A percentile compares a stretch with the other conserved stretches of the same genome.
Evolutionary conservation across 2,888 invertebrate genomes (phyloP).

Genomic region (Cantharis rufa): DNA sequence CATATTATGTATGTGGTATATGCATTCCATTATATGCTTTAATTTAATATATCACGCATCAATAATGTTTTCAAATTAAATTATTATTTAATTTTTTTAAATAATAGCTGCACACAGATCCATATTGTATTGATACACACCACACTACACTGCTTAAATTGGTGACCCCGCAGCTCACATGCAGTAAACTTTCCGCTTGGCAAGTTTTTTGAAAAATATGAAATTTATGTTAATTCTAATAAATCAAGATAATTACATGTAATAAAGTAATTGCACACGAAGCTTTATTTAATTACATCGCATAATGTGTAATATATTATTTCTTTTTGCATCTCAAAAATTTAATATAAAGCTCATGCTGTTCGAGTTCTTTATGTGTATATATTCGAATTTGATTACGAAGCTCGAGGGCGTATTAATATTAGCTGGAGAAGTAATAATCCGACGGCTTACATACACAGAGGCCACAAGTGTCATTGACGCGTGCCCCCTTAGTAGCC

Average conservation of each 20-base stretch:
- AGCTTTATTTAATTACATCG: background rate
- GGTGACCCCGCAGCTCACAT: background rate
- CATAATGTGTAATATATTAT: background rate
- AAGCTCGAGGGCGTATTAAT: constrained; percentile 24
- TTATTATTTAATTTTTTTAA: background rate
- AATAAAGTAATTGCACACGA: background rate
- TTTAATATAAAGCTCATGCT: background rate
- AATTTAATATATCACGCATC: background rate
- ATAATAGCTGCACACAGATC: no score
- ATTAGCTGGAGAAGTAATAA: constrained; percentile 32
- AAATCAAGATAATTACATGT: background rate
- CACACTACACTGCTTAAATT: no score
- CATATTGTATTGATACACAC: no score
- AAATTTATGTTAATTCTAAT: no score
- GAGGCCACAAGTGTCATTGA: constrained; percentile 37
- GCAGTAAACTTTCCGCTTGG: no score
- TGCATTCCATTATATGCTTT: background rate
- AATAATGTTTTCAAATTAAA: background rate
- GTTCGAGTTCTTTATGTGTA: background rate
- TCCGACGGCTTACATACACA: constrained; percentile 30
- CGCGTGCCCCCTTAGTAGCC: constrained; percentile 37
- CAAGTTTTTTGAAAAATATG: no score
- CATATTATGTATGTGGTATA: background rate
- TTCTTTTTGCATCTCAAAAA: background rate
- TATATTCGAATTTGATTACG: background rate